A percentile compares a stretch with the other conserved stretches of the same genome.
Evolutionary conservation across 2,888 invertebrate genomes (phyloP).

Genomic region (Aphodius granarius): DNA sequence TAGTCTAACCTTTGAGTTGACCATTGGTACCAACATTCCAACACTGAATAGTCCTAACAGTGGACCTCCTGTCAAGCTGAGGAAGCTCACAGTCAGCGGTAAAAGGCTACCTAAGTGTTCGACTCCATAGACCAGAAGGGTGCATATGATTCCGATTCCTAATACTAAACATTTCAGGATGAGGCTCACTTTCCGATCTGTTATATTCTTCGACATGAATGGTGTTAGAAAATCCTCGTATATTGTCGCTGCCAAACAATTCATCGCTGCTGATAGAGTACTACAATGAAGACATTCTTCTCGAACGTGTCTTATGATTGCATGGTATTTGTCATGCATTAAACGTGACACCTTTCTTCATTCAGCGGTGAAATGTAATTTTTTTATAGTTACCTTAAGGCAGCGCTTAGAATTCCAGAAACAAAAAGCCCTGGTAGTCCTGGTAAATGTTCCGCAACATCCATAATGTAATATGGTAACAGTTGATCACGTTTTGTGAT

Average conservation of each 20-base stretch:
- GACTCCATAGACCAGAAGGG: slow-evolving; percentile 67
- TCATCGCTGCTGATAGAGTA: slow-evolving; percentile 64
- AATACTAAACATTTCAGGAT: slow-evolving; percentile 60
- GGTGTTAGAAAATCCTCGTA: slow-evolving; percentile 66
- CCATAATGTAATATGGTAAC: slow-evolving; percentile 74
- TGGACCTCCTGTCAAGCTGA: slow-evolving; percentile 67
- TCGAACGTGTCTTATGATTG: too few relatives aligned
- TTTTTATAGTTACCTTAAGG: slow-evolving; percentile 52
- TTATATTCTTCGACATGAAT: slow-evolving; percentile 55
- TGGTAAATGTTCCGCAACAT: slow-evolving; percentile 65
- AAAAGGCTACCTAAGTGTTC: slow-evolving; percentile 68
- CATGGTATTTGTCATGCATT: too few relatives aligned
- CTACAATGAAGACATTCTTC: too few relatives aligned
- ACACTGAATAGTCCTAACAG: slow-evolving; percentile 66
- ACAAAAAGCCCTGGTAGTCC: slow-evolving; percentile 76
- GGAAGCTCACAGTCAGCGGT: slow-evolving; percentile 64
- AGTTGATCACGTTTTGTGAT: slow-evolving; percentile 60
- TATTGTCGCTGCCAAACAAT: slow-evolving; percentile 64
- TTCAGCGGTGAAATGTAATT: too few relatives aligned
- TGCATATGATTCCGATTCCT: slow-evolving; percentile 67
- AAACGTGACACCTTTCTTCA: too few relatives aligned
- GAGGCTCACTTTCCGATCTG: slow-evolving; percentile 58
- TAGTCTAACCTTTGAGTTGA: slow-evolving; percentile 64
- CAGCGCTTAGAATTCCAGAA: slow-evolving; percentile 74
- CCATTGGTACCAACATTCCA: slow-evolving; percentile 67